phyloP scores from a whole-genome alignment of 1,140 invertebrate species.

The Halesus radiatus region DNA sequence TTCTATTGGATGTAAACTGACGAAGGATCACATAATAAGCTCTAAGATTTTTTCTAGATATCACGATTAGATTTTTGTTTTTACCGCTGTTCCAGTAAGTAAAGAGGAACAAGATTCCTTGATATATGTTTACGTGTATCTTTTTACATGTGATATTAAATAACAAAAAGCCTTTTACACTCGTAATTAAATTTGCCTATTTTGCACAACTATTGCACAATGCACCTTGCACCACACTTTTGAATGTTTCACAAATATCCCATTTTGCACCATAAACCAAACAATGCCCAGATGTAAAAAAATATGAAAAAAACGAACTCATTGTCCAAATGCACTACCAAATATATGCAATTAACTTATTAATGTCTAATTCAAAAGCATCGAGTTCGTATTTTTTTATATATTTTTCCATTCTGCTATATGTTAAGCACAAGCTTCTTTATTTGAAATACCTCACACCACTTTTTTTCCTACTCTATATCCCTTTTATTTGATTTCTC shows the following conservation, averaged over 20 bases:
- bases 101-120: conserved; percentile 17
- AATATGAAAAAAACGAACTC: conserved; percentile 4
- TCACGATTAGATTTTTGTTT: conserved; percentile 29
- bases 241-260: conserved; percentile 16
- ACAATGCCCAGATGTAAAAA: not conserved
- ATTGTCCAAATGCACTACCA: too few relatives aligned
- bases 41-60: conserved; percentile 40
- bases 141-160: conserved; percentile 31
- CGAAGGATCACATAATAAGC: conserved; percentile 20
- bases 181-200: conserved; percentile 27
- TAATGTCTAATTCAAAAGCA: too few relatives aligned
- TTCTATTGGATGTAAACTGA: not conserved
- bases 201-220: conserved; percentile 4
- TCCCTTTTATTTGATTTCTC: not conserved
- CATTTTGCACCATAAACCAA: conserved; percentile 17
- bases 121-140: conserved; percentile 22
- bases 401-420: too few relatives aligned
- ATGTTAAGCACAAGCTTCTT: conserved; percentile 26
- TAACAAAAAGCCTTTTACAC: conserved; percentile 15
- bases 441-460: not conserved
- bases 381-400: too few relatives aligned
- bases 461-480: not conserved
- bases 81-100: conserved; percentile 20
- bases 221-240: conserved; percentile 13
- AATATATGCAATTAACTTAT: too few relatives aligned